Percentiles rank a stretch among this genome's conserved stretches.
Evolutionary conservation across 2,113 vertebrate genomes (phyloP).

Genomic region (Triplophysa rosa): DNA sequence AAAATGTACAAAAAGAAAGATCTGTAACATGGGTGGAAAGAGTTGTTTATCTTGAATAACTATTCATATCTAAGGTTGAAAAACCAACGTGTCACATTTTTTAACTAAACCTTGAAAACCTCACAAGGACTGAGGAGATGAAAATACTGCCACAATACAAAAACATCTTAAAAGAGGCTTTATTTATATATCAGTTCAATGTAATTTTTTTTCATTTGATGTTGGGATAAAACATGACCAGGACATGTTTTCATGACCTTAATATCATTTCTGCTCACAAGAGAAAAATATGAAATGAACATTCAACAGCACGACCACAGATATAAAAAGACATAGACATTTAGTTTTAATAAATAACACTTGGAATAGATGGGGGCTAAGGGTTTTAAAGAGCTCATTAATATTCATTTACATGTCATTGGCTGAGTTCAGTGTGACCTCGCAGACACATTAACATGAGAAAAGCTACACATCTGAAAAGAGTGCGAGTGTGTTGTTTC

Average conservation of each 20-base stretch:
- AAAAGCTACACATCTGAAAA: background rate
- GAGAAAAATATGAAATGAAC: background rate
- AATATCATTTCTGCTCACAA: background rate
- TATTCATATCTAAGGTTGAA: too few species aligned
- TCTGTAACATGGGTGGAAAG: too few species aligned
- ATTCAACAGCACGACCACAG: constrained; percentile 14
- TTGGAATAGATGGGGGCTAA: background rate
- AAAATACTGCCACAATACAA: too few species aligned
- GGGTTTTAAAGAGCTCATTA: constrained; percentile 10
- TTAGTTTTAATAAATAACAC: constrained; percentile 34
- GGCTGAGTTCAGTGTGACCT: background rate
- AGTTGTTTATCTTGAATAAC: too few species aligned
- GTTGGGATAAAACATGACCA: too few species aligned
- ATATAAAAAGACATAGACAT: constrained; percentile 32
- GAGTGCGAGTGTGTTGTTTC: background rate
- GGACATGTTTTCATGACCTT: background rate
- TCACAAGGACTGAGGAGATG: too few species aligned
- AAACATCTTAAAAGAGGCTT: too few species aligned
- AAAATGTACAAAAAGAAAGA: too few species aligned
- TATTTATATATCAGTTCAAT: too few species aligned
- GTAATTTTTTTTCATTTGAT: background rate
- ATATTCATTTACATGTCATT: constrained; percentile 23
- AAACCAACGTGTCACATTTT: too few species aligned
- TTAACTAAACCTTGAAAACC: too few species aligned
- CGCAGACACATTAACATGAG: constrained; percentile 1